Percentiles rank a stretch among this genome's conserved stretches.
phyloP scores from a whole-genome alignment of 2,888 invertebrate genomes.

The Heliconius charithonia region DNA sequence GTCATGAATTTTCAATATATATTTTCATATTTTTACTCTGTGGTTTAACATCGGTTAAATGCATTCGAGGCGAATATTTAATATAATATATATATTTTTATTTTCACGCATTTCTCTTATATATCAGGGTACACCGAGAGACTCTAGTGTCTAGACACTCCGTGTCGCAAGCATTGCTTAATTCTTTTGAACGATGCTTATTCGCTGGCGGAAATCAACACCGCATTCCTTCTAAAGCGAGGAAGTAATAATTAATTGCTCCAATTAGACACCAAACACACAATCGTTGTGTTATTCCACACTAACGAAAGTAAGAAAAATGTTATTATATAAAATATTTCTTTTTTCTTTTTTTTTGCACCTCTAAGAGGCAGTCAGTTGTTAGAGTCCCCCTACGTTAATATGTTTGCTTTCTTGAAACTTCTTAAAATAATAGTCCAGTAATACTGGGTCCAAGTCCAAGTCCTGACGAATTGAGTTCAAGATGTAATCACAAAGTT shows the following conservation, averaged over 20 bases:
- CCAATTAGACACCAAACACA: too few species aligned
- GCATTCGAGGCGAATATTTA: neutral
- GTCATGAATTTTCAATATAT: neutral
- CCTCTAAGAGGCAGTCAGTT: too few species aligned
- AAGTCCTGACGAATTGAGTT: neutral
- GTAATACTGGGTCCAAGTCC: neutral
- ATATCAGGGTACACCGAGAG: neutral
- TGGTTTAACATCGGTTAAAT: neutral
- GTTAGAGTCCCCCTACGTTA: too few species aligned
- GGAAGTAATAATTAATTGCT: neutral
- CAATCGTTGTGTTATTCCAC: too few species aligned
- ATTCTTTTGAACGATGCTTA: neutral
- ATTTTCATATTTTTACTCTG: conserved; percentile 1
- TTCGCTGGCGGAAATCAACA: neutral
- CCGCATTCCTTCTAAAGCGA: neutral
- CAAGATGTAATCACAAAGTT: conserved; percentile 6
- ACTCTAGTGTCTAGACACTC: neutral
- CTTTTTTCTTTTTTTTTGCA: too few species aligned
- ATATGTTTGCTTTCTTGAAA: too few species aligned
- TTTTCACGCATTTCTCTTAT: neutral
- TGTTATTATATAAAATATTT: too few species aligned
- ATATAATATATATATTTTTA: neutral
- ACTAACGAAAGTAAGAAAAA: too few species aligned
- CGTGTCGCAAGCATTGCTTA: too few species aligned
- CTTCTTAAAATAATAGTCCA: too few species aligned